A percentile compares a stretch with the other conserved stretches of the same genome.
These are phyloP conservation scores for Cirrhinus molitorella DNA, from an alignment of 2,797 vertebrate species.

Conservation along the genomic window DNA sequence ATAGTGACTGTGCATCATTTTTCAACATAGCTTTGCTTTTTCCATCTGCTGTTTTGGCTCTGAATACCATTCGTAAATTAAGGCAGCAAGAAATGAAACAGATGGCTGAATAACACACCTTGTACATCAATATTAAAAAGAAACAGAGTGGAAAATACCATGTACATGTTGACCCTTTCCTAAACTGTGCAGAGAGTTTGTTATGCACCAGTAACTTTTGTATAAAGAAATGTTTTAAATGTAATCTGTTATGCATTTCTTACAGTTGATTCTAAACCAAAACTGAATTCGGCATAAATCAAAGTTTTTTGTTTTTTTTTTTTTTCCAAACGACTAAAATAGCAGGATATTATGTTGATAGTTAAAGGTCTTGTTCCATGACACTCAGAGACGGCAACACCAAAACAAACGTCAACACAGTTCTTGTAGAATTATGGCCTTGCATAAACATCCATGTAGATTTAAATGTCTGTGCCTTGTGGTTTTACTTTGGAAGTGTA, in stretches of 20 bases:
- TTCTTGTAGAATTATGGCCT: neutral
- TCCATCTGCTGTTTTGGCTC: conserved; percentile 22
- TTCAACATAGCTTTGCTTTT: conserved; percentile 10
- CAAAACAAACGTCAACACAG: neutral
- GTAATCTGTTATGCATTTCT: neutral
- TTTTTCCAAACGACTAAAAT: neutral
- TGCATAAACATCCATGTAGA: neutral
- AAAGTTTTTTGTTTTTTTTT: neutral
- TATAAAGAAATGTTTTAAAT: neutral
- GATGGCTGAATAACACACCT: conserved; percentile 16
- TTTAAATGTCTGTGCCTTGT: neutral
- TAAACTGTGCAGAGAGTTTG: neutral
- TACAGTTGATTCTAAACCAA: neutral
- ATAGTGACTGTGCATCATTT: conserved; percentile 28
- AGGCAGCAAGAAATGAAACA: conserved; percentile 1
- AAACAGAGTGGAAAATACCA: neutral
- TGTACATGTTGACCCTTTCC: neutral
- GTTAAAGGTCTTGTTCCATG: neutral
- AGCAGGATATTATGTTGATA: neutral
- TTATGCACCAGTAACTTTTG: neutral
- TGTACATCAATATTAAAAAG: neutral
- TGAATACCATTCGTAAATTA: neutral
- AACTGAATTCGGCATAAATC: neutral
- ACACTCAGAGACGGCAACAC: neutral
- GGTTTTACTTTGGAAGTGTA: neutral